These are phyloP conservation scores for Rachycentron canadum DNA, from an alignment of 2,797 vertebrate species.

Conservation along the genomic window DNA sequence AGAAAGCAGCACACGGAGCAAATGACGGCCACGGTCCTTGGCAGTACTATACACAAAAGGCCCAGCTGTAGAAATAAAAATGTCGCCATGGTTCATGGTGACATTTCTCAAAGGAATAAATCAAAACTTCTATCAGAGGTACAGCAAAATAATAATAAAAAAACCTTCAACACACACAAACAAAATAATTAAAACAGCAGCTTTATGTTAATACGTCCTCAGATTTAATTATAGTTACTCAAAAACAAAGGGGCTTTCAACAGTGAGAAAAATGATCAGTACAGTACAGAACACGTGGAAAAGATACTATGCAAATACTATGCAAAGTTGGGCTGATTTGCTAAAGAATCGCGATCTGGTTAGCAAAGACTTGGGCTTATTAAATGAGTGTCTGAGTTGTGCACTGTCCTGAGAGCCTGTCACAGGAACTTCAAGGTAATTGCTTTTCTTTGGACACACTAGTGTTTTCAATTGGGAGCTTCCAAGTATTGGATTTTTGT, in stretches of 20 bases:
- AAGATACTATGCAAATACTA: background rate
- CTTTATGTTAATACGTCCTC: background rate
- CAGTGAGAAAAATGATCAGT: background rate
- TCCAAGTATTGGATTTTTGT: background rate
- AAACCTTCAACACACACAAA: background rate
- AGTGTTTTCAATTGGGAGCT: conserved; percentile 1
- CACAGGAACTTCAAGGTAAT: conserved; percentile 16
- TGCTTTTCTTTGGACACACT: background rate
- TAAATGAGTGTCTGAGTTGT: conserved; percentile 18
- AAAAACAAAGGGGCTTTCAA: background rate
- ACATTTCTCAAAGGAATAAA: background rate
- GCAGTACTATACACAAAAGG: conserved; percentile 12
- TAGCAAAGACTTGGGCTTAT: conserved; percentile 2
- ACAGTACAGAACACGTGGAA: background rate
- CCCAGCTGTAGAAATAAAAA: conserved; percentile 15
- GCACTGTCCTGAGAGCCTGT: background rate
- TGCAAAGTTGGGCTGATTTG: background rate
- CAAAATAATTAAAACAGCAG: background rate
- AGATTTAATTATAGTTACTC: background rate
- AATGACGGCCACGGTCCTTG: conserved; percentile 17
- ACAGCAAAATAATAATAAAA: background rate
- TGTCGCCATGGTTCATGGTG: background rate
- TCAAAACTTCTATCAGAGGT: background rate
- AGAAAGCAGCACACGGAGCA: conserved; percentile 29
- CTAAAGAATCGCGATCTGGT: background rate